Conservation (phyloP, 2,113 vertebrate genomes). For the Datnioides undecimradiatus region DNA sequence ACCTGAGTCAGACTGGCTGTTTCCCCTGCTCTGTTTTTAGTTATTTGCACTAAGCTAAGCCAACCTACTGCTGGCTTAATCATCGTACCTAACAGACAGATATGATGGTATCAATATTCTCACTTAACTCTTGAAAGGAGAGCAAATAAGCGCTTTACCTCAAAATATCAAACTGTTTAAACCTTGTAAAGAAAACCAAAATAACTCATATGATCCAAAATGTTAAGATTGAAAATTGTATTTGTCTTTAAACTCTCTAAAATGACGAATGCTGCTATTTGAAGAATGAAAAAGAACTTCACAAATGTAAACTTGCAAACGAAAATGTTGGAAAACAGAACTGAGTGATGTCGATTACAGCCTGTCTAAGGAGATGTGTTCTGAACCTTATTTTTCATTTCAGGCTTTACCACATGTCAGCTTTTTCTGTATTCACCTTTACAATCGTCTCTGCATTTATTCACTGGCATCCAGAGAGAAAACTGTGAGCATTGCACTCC, state of each 20-base stretch:
- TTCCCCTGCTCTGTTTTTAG: background rate
- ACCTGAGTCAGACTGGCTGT: too few relatives aligned
- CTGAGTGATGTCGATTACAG: background rate
- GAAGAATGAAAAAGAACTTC: background rate
- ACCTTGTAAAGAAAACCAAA: background rate
- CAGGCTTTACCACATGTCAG: background rate
- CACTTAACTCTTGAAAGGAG: background rate
- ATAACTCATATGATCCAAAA: too few relatives aligned
- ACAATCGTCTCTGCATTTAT: conserved; percentile 2
- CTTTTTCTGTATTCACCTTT: conserved; percentile 3
- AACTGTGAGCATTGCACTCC: background rate
- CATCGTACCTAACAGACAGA: background rate
- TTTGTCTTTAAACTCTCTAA: background rate
- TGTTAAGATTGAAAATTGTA: too few relatives aligned
- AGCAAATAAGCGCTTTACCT: background rate
- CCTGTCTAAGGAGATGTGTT: background rate
- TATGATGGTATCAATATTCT: background rate
- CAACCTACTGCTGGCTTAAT: too few relatives aligned
- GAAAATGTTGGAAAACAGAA: background rate
- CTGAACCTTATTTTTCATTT: conserved; percentile 9
- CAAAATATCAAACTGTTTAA: background rate
- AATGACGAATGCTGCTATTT: background rate
- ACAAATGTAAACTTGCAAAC: background rate
- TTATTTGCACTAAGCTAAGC: too few relatives aligned
- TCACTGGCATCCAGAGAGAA: conserved; percentile 15